These are phyloP conservation scores for Abscondita cerata DNA, from an alignment of 2,888 invertebrate species.

Conservation along the genomic window DNA sequence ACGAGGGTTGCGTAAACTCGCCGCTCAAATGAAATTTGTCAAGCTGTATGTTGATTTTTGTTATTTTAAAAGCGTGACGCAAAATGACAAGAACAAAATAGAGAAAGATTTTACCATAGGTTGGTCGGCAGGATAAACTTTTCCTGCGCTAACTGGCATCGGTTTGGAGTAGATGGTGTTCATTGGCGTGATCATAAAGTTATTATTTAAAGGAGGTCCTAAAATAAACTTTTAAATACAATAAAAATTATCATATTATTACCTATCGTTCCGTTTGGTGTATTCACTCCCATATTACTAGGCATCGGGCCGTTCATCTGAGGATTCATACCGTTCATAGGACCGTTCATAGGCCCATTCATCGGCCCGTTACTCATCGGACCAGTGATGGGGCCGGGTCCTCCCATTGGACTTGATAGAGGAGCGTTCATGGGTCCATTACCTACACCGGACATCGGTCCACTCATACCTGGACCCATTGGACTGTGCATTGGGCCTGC, in stretches of 20 bases:
- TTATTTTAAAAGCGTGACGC: too few relatives aligned
- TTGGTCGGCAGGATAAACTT: slow-evolving; percentile 94
- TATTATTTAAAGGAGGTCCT: slow-evolving; percentile 60
- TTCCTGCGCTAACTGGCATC: slow-evolving; percentile 90
- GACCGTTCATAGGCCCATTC: slow-evolving; percentile 52
- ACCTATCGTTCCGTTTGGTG: slow-evolving; percentile 51
- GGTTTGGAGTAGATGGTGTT: slow-evolving; percentile 78
- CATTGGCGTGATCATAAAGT: slow-evolving; percentile 59
- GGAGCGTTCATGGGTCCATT: slow-evolving; percentile 76
- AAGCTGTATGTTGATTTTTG: too few relatives aligned
- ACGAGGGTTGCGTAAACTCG: too few relatives aligned
- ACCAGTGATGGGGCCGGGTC: slow-evolving; percentile 69
- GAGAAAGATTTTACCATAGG: slow-evolving; percentile 85
- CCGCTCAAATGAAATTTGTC: too few relatives aligned
- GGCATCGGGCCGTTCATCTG: slow-evolving; percentile 47
- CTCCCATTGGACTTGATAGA: slow-evolving; percentile 69
- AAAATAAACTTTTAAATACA: slow-evolving; percentile 10
- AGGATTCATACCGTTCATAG: slow-evolving; percentile 45
- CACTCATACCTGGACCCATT: slow-evolving; percentile 64
- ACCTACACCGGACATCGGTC: slow-evolving; percentile 52
- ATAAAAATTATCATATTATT: slow-evolving; percentile 17
- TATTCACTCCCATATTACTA: slow-evolving; percentile 43
- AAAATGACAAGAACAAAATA: too few relatives aligned
- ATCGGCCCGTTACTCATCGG: slow-evolving; percentile 69
- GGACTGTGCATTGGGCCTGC: slow-evolving; percentile 42